Base-by-base conservation (phyloP, 2,888 invertebrate species). In the Pimpla rufipes region DNA sequence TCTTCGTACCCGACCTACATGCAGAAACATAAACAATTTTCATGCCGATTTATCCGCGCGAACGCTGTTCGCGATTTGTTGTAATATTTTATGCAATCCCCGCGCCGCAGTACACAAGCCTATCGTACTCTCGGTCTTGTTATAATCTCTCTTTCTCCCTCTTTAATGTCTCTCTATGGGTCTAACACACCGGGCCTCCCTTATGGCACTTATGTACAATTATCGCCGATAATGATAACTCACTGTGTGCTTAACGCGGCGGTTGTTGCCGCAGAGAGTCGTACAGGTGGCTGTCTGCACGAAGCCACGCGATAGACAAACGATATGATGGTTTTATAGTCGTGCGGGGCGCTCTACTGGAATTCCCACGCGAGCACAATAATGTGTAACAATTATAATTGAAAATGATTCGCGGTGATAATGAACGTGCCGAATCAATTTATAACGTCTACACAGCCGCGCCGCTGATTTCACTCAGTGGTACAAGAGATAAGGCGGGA, bases 141-240 rank as follows among this genome's bases (percentile, higher is more conserved):
- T 80, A 76, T n/a, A n/a, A n/a, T n/a, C n/a, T 80, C 73, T 71
- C 67, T 80, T 80, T 83, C 83, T 83, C 83, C 57, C 80, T 83
- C 80, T 67, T 77, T 73, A 73, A 80, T 80, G 68, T 76, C 37
- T 77, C 71, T 81, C 57, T 70, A 66, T 66, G 76, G 62, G n/a
- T 59, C 64, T 64, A n/a, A n/a, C n/a, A 45, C 79, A 52, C 78
- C 45, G 21, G n/a, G 62, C 79, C 83, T 80, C 64, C 83, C 78
- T 73, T 85, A 71, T 85, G 80, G 73, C 77, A 86, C 85, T 83
- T 83, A 81, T 84, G 76, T 82, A 84, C 81, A 83, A 83, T 83
- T 83, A 83, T 83, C 80, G 77, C 79, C 86, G 83, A 86, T 87
- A 85, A 85, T 86, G 87, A 84, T 86, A 87, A 87, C 85, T 86